Percentiles rank a stretch among this genome's conserved stretches.
phyloP scores from a whole-genome alignment of 2,797 vertebrate genomes.

The Toxotes lorentzi region DNA sequence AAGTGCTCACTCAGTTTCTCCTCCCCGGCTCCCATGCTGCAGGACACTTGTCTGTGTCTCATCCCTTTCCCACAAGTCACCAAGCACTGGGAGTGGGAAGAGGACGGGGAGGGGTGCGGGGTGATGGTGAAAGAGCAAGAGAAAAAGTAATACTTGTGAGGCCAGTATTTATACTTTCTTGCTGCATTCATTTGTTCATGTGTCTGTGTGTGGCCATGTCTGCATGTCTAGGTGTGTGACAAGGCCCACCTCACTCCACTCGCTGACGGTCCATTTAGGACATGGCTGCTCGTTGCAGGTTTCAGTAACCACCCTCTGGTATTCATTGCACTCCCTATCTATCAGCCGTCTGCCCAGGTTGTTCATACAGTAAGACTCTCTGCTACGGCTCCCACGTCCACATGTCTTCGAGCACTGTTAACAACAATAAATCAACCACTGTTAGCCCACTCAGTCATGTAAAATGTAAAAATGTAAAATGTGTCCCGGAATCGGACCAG shows the following conservation, averaged over 20 bases:
- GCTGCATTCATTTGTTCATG: neutral
- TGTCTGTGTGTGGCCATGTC: neutral
- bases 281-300: slow-evolving; percentile 91
- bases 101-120: neutral
- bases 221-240: slow-evolving; percentile 1
- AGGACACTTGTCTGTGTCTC: slow-evolving; percentile 90
- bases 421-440: neutral
- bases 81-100: slow-evolving; percentile 84
- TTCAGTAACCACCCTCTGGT: slow-evolving; percentile 84
- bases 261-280: slow-evolving; percentile 90
- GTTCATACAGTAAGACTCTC: slow-evolving; percentile 93
- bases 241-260: slow-evolving; percentile 94
- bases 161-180: neutral
- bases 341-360: slow-evolving; percentile 90
- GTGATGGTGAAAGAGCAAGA: neutral
- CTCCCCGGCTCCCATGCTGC: slow-evolving; percentile 82
- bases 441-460: neutral
- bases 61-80: slow-evolving; percentile 94
- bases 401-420: slow-evolving; percentile 94
- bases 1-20: slow-evolving; percentile 89
- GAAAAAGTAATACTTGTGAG: neutral
- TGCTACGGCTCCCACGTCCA: slow-evolving; percentile 87
- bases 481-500: neutral
- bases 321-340: slow-evolving; percentile 89
- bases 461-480: no score